Base-by-base conservation (phyloP, 2,888 invertebrate species). In the Pemphredon lugubris region DNA sequence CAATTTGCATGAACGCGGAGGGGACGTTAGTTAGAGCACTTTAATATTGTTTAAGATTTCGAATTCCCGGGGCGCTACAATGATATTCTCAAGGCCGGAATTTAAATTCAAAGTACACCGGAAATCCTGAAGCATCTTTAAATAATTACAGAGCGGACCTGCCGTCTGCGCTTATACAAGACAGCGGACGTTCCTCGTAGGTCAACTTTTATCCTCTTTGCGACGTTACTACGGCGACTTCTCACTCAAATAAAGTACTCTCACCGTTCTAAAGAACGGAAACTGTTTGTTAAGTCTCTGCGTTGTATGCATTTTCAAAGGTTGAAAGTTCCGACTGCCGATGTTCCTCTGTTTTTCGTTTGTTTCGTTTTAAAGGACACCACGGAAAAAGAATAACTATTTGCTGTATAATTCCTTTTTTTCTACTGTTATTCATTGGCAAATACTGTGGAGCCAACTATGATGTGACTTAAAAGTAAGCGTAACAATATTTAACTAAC, bases 171-270 rank as follows among this genome's bases (percentile, higher is more conserved):
- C 44, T 60, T 44, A 23, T 26, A 32, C 20, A 55, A 53, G 40
- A 44, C 48, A n/a, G n/a, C n/a, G 44, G 26, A 51, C 26, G n/a
- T 34, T 55, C 40, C 11, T 64, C 39, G 50, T 34, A 16, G 68
- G 64, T 67, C 53, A 64, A 67, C 40, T 51, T 64, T 64, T 59
- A 73, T 72, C 59, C 55, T 67, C 67, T 74, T 73, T 64, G 26
- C 45, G 23, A 50, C 37, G 30, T 63, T 32, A 44, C 34, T 55
- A 18, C 61, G 4, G 11, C 20, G 39, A 50, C 45, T 55, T 51
- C 55, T 30, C 58, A 7, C 32, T 34, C 23, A 59, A 67, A 58
- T 57, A 60, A 63, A 63, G 30, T 45, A 48, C 26, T 39, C 30
- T 34, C 18, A 21, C 23, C 16, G 26, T 20, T n/a, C n/a, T n/a